Evolutionary conservation across 2,797 vertebrate species (phyloP).

Genomic region (Macropodus opercularis): DNA sequence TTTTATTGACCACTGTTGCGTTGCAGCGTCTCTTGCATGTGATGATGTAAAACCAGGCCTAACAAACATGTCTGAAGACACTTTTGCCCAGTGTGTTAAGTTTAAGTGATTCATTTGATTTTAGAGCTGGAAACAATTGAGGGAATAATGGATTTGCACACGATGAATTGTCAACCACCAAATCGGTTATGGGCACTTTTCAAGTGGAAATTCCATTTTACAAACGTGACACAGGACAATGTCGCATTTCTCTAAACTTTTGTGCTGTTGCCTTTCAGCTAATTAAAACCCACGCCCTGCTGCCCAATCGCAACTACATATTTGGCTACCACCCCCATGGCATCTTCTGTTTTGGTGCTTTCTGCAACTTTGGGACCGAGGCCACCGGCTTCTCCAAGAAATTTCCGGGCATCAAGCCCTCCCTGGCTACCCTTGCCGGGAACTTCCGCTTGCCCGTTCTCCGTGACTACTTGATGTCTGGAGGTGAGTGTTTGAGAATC

Average conservation of each 20-base stretch:
- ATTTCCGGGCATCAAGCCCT: conserved; percentile 93
- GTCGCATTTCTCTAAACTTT: too few species aligned
- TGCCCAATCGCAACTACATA: conserved; percentile 95
- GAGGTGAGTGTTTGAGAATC: conserved; percentile 82
- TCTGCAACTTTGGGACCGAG: conserved; percentile 98
- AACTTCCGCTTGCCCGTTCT: conserved; percentile 94
- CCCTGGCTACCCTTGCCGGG: conserved; percentile 92
- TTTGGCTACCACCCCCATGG: conserved; percentile 97
- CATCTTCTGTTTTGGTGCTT: conserved; percentile 94
- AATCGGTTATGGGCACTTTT: too few species aligned
- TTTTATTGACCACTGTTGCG: too few species aligned
- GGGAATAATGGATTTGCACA: background rate
- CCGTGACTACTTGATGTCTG: conserved; percentile 97
- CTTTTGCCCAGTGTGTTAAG: too few species aligned
- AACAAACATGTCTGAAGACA: too few species aligned
- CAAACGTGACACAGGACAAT: too few species aligned
- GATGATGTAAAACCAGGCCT: too few species aligned
- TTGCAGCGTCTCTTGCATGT: too few species aligned
- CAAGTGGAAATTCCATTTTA: too few species aligned
- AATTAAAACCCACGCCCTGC: conserved; percentile 93
- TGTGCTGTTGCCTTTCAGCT: conserved; percentile 81
- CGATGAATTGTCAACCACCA: too few species aligned
- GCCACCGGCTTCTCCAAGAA: conserved; percentile 94
- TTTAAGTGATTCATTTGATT: too few species aligned
- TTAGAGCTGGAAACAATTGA: background rate